These are phyloP conservation scores for Eumerus sabulonum DNA, from an alignment of 2,888 invertebrate genomes.

Conservation along the genomic window DNA sequence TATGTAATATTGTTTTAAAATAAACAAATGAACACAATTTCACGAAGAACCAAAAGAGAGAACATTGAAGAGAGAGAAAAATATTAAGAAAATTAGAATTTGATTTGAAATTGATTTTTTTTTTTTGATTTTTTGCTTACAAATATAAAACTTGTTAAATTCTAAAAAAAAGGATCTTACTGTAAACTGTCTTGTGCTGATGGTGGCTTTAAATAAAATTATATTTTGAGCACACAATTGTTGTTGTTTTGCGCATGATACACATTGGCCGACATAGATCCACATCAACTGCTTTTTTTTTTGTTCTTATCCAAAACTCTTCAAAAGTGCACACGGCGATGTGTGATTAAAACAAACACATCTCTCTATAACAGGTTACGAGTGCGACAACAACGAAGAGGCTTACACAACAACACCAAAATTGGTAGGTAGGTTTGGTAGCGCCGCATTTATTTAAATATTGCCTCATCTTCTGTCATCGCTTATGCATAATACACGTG, in stretches of 20 bases:
- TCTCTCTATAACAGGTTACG: no score
- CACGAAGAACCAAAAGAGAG: constrained; percentile 67
- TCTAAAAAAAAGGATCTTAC: constrained; percentile 61
- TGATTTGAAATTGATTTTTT: constrained; percentile 33
- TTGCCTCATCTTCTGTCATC: constrained; percentile 8
- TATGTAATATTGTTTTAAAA: constrained; percentile 59
- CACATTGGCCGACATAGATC: constrained; percentile 63
- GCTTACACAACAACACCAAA: no score
- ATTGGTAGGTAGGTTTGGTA: no score
- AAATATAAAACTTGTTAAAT: constrained; percentile 65
- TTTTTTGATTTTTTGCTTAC: constrained; percentile 28
- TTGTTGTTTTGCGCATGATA: constrained; percentile 68
- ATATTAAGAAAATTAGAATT: constrained; percentile 68
- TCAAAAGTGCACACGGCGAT: no score
- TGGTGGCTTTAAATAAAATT: constrained; percentile 33
- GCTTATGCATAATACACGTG: no score
- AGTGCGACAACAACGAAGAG: no score
- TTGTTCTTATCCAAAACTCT: no score
- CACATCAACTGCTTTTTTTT: constrained; percentile 43
- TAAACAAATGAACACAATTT: constrained; percentile 63
- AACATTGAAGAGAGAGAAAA: constrained; percentile 69
- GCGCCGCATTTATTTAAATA: constrained; percentile 4
- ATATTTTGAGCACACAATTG: constrained; percentile 39
- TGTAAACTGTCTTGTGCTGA: constrained; percentile 55
- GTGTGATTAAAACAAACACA: no score